These are phyloP conservation scores for Callyntrura guangdongensis DNA, from an alignment of 2,888 invertebrate species.

Conservation along the genomic window DNA sequence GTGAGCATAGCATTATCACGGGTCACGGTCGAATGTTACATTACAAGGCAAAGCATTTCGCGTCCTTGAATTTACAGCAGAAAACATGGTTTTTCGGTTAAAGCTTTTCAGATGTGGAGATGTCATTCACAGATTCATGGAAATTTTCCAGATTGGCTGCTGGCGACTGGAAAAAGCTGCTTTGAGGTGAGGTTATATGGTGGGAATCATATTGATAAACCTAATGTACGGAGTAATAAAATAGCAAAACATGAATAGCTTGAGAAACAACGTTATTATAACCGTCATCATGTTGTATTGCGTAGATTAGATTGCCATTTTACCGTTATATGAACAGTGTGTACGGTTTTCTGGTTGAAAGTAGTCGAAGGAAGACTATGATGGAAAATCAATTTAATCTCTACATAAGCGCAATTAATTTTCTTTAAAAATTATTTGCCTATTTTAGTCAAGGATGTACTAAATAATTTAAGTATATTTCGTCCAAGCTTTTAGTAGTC, in stretches of 20 bases:
- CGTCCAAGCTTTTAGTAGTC: too few species aligned
- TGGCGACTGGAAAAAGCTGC: conserved; percentile 54
- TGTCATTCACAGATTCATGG: conserved; percentile 69
- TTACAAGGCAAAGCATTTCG: neutral
- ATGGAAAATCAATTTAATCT: too few species aligned
- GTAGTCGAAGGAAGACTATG: too few species aligned
- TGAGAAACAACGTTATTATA: neutral
- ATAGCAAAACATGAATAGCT: neutral
- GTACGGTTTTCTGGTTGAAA: too few species aligned
- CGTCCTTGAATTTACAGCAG: conserved; percentile 64
- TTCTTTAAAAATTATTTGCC: too few species aligned
- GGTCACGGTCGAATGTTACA: conserved; percentile 64
- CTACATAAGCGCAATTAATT: too few species aligned
- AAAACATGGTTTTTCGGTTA: conserved; percentile 57
- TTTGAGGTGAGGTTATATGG: conserved; percentile 65
- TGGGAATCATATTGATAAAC: conserved; percentile 47
- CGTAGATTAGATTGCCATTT: neutral
- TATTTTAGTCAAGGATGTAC: too few species aligned
- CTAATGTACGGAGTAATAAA: conserved; percentile 2
- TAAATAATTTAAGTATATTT: too few species aligned
- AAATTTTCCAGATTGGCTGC: conserved; percentile 70
- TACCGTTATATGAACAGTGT: too few species aligned
- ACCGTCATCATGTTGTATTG: neutral
- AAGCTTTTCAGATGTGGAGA: conserved; percentile 61
- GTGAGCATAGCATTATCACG: conserved; percentile 40